These are phyloP conservation scores for Brachionus asplanchnoidis DNA, from an alignment of 1,140 invertebrate genomes.

Conservation along the genomic window DNA sequence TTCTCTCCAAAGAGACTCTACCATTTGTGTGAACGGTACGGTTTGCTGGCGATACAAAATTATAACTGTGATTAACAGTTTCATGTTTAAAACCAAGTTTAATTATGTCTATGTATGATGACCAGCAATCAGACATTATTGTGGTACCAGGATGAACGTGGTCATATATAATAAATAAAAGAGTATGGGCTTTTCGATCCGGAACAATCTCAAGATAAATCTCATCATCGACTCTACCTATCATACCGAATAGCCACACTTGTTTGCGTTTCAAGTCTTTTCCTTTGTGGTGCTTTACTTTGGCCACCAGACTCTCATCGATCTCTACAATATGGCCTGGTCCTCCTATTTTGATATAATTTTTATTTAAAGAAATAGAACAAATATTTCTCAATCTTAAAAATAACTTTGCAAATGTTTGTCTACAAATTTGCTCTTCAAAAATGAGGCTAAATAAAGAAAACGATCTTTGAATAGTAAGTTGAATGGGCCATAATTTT, in stretches of 20 bases:
- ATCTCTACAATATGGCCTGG: neutral
- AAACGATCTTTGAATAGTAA: too few species aligned
- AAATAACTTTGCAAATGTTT: too few species aligned
- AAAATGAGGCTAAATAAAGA: too few species aligned
- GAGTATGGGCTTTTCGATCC: neutral
- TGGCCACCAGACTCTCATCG: neutral
- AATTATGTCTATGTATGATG: neutral
- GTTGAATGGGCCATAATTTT: too few species aligned
- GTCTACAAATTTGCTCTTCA: too few species aligned
- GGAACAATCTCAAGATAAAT: neutral
- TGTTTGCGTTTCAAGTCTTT: neutral
- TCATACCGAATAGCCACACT: neutral
- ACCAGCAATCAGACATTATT: neutral
- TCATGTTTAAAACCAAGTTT: neutral
- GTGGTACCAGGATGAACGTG: neutral
- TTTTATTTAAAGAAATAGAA: neutral
- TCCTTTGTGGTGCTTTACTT: neutral
- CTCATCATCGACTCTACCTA: neutral
- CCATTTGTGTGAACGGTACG: neutral
- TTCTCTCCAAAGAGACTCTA: neutral
- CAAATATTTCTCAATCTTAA: too few species aligned
- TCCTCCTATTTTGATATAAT: neutral
- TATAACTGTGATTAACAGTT: neutral
- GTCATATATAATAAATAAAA: neutral
- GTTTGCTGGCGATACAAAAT: neutral